Percentiles rank a stretch among this genome's conserved stretches.
These are phyloP conservation scores for Drosophila sp. DNA, from an alignment of 1,140 invertebrate genomes.

Conservation along the genomic window DNA sequence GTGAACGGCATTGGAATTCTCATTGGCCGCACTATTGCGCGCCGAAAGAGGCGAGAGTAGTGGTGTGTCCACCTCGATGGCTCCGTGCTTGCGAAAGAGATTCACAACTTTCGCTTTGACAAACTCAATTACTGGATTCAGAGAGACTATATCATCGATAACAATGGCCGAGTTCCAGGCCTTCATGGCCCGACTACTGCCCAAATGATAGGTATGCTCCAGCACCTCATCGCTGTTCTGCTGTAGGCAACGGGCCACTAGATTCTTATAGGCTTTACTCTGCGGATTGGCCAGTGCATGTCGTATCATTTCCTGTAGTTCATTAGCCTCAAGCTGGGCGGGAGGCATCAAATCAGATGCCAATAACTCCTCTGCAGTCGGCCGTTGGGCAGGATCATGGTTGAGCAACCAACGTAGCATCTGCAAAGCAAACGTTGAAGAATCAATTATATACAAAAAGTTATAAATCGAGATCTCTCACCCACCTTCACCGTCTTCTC, in stretches of 20 bases:
- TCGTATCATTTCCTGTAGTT: slow-evolving; percentile 90
- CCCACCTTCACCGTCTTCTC: slow-evolving; percentile 78
- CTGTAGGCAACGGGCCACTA: slow-evolving; percentile 88
- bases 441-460: background rate
- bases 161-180: slow-evolving; percentile 75
- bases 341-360: slow-evolving; percentile 91
- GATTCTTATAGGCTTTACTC: slow-evolving; percentile 91
- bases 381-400: slow-evolving; percentile 92
- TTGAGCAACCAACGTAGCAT: slow-evolving; percentile 89
- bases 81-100: slow-evolving; percentile 91
- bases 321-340: slow-evolving; percentile 88
- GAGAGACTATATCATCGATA: slow-evolving; percentile 81
- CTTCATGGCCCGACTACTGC: slow-evolving; percentile 82
- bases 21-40: slow-evolving; percentile 81
- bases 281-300: slow-evolving; percentile 91
- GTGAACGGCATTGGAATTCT: slow-evolving; percentile 85
- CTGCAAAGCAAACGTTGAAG: slow-evolving; percentile 27
- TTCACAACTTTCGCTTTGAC: slow-evolving; percentile 84
- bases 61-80: slow-evolving; percentile 89
- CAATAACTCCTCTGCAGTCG: slow-evolving; percentile 92
- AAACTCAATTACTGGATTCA: slow-evolving; percentile 76
- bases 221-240: slow-evolving; percentile 87
- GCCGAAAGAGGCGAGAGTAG: slow-evolving; percentile 89
- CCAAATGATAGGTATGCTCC: slow-evolving; percentile 91
- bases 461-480: background rate